Evolutionary conservation across 2,888 invertebrate genomes (phyloP).

Genomic region (Odontomyia ornata): DNA sequence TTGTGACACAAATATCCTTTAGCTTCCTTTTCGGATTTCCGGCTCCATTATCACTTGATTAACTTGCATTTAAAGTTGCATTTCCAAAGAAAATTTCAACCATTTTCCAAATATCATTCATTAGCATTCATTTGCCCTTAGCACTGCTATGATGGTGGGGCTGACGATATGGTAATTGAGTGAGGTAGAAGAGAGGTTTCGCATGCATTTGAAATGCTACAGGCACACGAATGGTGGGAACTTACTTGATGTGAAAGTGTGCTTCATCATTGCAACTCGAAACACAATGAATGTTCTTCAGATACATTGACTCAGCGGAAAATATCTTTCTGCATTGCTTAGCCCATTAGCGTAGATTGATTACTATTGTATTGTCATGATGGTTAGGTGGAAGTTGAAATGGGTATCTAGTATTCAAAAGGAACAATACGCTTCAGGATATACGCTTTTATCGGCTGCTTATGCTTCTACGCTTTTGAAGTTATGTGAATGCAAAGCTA

Average conservation of each 20-base stretch:
- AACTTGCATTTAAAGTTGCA: not conserved
- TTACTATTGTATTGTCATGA: not conserved
- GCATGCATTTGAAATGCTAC: too few relatives aligned
- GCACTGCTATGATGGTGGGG: not conserved
- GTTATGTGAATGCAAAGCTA: too few relatives aligned
- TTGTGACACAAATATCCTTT: not conserved
- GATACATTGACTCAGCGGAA: conserved; percentile 27
- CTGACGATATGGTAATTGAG: too few relatives aligned
- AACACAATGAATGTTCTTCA: not conserved
- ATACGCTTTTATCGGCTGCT: too few relatives aligned
- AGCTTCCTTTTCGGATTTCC: not conserved
- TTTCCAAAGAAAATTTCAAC: not conserved
- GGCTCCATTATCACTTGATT: not conserved
- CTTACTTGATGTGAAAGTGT: not conserved
- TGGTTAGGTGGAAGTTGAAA: too few relatives aligned
- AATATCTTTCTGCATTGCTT: not conserved
- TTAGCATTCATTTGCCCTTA: not conserved
- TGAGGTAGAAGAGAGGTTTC: too few relatives aligned
- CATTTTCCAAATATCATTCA: conserved; percentile 23
- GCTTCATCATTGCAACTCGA: not conserved
- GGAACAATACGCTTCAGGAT: too few relatives aligned
- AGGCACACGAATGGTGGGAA: too few relatives aligned
- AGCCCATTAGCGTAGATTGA: not conserved
- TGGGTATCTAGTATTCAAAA: too few relatives aligned
- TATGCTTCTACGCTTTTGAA: too few relatives aligned